phyloP scores from a whole-genome alignment of 2,797 vertebrate species.

The Macropus fuliginosus region DNA sequence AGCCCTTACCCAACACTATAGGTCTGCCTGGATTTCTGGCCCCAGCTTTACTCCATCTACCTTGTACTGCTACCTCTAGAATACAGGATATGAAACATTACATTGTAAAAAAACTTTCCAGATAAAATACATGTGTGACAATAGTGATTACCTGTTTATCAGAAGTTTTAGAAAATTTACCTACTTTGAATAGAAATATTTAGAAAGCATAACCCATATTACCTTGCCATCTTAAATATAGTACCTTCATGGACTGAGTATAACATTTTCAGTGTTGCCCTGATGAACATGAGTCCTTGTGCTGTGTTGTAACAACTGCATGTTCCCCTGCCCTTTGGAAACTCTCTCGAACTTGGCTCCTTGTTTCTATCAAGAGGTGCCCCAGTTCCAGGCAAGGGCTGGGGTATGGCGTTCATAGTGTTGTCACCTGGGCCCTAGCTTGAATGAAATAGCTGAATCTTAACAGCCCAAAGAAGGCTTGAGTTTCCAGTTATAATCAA shows the following conservation, averaged over 20 bases:
- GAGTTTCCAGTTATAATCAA: constrained; percentile 69
- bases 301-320: not conserved
- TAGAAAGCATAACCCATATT: not conserved
- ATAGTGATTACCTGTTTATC: not conserved
- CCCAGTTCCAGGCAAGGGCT: not conserved
- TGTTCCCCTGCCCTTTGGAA: not conserved
- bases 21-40: not conserved
- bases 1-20: not conserved
- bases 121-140: not conserved
- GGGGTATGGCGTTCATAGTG: not conserved
- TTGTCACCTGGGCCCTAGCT: not conserved
- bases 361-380: not conserved
- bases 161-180: not conserved
- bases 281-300: not conserved
- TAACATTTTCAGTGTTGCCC: not conserved
- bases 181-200: not conserved
- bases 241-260: not conserved
- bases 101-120: not conserved
- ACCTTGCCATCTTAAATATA: not conserved
- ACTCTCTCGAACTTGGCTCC: not conserved
- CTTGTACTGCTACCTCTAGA: not conserved
- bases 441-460: constrained; percentile 26
- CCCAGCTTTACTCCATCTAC: not conserved
- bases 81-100: not conserved
- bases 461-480: constrained; percentile 62